Percentiles rank a stretch among this genome's conserved stretches.
These are phyloP conservation scores for Tipula helvola DNA, from an alignment of 2,888 invertebrate species.

Conservation along the genomic window DNA sequence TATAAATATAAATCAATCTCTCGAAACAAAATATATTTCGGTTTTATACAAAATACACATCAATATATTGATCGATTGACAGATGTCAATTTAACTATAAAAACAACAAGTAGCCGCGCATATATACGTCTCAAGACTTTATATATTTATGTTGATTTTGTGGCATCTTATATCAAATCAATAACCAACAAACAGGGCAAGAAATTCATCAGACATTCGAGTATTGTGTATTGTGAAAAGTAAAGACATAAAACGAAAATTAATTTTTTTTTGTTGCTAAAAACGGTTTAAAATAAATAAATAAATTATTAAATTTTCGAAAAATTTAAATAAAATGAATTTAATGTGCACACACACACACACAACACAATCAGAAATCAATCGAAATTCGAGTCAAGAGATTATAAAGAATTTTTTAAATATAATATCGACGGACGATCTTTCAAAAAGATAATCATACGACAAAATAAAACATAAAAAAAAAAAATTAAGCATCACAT, in stretches of 20 bases:
- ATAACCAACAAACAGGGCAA: neutral
- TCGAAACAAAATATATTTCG: neutral
- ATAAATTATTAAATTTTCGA: neutral
- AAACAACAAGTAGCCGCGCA: constrained; percentile 5
- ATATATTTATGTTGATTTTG: neutral
- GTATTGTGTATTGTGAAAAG: neutral
- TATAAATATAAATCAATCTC: neutral
- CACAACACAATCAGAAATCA: neutral
- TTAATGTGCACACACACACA: neutral
- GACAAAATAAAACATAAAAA: neutral
- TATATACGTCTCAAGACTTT: neutral
- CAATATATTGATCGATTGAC: constrained; percentile 6
- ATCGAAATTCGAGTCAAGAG: neutral
- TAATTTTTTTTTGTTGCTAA: neutral
- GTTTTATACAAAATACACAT: neutral
- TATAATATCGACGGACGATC: neutral
- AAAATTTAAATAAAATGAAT: neutral
- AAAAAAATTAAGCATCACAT: neutral
- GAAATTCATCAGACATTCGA: neutral
- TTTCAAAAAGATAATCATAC: neutral
- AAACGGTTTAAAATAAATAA: neutral
- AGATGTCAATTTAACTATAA: constrained; percentile 6
- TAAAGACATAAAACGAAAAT: neutral
- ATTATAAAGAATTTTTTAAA: neutral
- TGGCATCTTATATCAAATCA: neutral